Conservation (phyloP, 2,797 vertebrate species). For the Euphonia xanthogaster region DNA sequence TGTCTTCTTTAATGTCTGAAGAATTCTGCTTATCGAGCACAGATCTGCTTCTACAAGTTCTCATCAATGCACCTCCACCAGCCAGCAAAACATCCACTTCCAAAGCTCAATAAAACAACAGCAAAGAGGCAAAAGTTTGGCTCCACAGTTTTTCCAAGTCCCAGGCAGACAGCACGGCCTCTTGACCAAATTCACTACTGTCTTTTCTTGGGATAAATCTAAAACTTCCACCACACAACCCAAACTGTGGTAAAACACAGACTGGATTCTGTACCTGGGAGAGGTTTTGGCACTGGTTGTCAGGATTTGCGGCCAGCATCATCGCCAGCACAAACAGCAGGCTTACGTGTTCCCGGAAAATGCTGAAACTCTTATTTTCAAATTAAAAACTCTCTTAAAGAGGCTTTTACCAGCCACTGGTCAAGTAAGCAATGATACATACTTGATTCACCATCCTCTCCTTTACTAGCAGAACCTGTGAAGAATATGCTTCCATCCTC, state of each 20-base stretch:
- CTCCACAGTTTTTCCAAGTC: neutral
- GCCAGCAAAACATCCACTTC: neutral
- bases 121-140: fast-evolving
- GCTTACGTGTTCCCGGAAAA: neutral
- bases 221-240: neutral
- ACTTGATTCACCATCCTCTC: constrained; percentile 99
- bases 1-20: neutral
- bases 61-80: neutral
- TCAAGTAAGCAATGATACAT: constrained; percentile 46
- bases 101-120: neutral
- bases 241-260: neutral
- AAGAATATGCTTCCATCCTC: constrained; percentile 99
- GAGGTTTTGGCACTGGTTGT: neutral
- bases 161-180: neutral
- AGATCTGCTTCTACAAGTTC: neutral
- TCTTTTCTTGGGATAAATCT: neutral
- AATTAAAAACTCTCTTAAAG: neutral
- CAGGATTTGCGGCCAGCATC: neutral
- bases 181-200: neutral
- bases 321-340: neutral
- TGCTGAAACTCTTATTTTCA: neutral
- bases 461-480: constrained; percentile 97
- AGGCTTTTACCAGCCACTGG: neutral
- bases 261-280: neutral
- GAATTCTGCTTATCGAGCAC: neutral